Percentiles rank a stretch among this genome's conserved stretches.
phyloP scores from a whole-genome alignment of 1,140 invertebrate genomes.

The Achatina immaculata region DNA sequence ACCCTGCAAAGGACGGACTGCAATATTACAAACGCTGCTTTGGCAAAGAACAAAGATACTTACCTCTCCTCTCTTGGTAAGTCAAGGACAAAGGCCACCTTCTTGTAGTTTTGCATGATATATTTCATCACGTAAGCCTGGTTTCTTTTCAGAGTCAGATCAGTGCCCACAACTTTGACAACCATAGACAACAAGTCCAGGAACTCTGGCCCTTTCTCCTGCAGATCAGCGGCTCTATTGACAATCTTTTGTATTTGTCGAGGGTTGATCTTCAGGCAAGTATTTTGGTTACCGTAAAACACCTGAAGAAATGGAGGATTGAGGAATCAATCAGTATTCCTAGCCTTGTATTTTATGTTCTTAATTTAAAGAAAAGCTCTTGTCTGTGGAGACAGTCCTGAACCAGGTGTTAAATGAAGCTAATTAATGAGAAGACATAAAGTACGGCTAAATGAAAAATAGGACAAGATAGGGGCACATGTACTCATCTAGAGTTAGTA shows the following conservation, averaged over 20 bases:
- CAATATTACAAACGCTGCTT: no score
- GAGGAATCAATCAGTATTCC: no score
- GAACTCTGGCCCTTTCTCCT: slow-evolving; percentile 68
- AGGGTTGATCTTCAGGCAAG: slow-evolving; percentile 69
- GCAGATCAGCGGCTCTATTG: slow-evolving; percentile 63
- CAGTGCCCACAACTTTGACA: slow-evolving; percentile 69
- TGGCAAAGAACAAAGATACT: no score
- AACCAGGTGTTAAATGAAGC: no score
- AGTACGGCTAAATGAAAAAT: no score
- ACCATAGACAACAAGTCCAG: slow-evolving; percentile 69
- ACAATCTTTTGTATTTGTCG: slow-evolving; percentile 70
- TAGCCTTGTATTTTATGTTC: no score
- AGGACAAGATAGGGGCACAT: no score
- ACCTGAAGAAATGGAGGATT: slow-evolving; percentile 55
- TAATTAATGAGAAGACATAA: no score
- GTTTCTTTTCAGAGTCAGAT: slow-evolving; percentile 69
- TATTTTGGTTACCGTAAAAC: slow-evolving; percentile 70
- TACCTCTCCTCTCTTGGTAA: slow-evolving; percentile 63
- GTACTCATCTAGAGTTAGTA: no score
- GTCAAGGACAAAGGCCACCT: slow-evolving; percentile 68
- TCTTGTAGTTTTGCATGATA: slow-evolving; percentile 71
- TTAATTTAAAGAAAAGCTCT: no score
- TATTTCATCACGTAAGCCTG: slow-evolving; percentile 72
- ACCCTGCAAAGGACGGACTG: no score
- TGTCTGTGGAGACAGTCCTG: no score